A percentile compares a stretch with the other conserved stretches of the same genome.
phyloP scores from a whole-genome alignment of 2,797 vertebrate genomes.

The Ptychadena robeensis region DNA sequence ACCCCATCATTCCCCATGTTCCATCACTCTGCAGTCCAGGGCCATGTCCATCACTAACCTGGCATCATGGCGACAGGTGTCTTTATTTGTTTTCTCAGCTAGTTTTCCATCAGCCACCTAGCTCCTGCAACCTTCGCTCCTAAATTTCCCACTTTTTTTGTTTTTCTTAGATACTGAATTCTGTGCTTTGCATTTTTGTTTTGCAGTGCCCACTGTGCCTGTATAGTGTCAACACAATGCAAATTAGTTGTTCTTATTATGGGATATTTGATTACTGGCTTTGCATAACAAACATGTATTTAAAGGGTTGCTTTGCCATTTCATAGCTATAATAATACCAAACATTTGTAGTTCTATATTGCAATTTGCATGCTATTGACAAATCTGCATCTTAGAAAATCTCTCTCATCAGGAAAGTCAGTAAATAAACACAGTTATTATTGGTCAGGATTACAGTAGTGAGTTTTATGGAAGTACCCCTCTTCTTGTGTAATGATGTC shows the following conservation, averaged over 20 bases:
- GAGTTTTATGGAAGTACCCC: too few relatives aligned
- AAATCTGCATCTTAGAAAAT: too few relatives aligned
- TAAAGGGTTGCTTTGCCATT: not conserved
- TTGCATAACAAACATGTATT: not conserved
- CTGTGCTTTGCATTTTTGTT: constrained; percentile 26
- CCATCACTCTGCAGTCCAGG: constrained; percentile 66
- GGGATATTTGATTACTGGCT: not conserved
- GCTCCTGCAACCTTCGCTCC: constrained; percentile 30
- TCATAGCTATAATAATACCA: not conserved
- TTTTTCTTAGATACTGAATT: constrained; percentile 28
- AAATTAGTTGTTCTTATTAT: not conserved
- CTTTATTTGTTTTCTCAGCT: constrained; percentile 50
- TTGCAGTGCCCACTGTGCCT: not conserved
- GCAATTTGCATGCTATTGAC: too few relatives aligned
- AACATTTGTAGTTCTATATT: not conserved
- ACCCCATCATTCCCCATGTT: constrained; percentile 64
- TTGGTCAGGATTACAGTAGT: too few relatives aligned
- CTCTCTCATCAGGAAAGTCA: too few relatives aligned
- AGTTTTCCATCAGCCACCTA: constrained; percentile 29
- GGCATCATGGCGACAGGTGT: constrained; percentile 70
- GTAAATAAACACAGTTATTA: too few relatives aligned
- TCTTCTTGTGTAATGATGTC: too few relatives aligned
- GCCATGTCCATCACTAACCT: constrained; percentile 68
- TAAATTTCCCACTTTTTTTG: constrained; percentile 38
- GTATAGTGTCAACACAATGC: not conserved